phyloP scores from a whole-genome alignment of 2,888 invertebrate genomes.

The Mamestra brassicae region DNA sequence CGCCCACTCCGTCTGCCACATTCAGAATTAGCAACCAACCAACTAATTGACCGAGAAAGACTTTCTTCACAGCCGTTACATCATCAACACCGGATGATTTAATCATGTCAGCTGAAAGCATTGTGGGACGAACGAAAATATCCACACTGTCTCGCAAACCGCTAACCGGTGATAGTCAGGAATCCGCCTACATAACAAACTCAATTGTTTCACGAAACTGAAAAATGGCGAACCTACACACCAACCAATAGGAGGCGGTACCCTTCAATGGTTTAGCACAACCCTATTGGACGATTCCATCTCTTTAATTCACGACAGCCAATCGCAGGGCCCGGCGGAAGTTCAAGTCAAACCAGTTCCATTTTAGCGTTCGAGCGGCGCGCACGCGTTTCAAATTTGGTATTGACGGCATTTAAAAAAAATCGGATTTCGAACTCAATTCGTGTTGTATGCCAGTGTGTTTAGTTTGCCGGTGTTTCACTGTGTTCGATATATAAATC shows the following conservation, averaged over 20 bases:
- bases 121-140: constrained; percentile 79
- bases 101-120: constrained; percentile 82
- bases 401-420: constrained; percentile 71
- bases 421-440: constrained; percentile 69
- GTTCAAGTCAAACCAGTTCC: constrained; percentile 88
- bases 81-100: constrained; percentile 75
- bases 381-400: constrained; percentile 80
- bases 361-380: constrained; percentile 81
- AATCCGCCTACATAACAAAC: constrained; percentile 86
- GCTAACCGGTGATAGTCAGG: constrained; percentile 69
- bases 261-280: constrained; percentile 70
- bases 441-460: constrained; percentile 68
- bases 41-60: constrained; percentile 65
- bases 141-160: constrained; percentile 75
- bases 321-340: constrained; percentile 82
- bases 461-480: constrained; percentile 64
- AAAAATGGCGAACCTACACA: constrained; percentile 87
- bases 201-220: constrained; percentile 86
- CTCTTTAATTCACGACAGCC: constrained; percentile 76
- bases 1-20: constrained; percentile 56
- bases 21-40: constrained; percentile 59
- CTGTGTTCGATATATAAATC: constrained; percentile 59
- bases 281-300: constrained; percentile 78
- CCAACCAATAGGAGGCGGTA: constrained; percentile 87
- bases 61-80: constrained; percentile 68